Conservation (phyloP, 2,797 vertebrate genomes). For the Rhabdophis nuchalis region DNA sequence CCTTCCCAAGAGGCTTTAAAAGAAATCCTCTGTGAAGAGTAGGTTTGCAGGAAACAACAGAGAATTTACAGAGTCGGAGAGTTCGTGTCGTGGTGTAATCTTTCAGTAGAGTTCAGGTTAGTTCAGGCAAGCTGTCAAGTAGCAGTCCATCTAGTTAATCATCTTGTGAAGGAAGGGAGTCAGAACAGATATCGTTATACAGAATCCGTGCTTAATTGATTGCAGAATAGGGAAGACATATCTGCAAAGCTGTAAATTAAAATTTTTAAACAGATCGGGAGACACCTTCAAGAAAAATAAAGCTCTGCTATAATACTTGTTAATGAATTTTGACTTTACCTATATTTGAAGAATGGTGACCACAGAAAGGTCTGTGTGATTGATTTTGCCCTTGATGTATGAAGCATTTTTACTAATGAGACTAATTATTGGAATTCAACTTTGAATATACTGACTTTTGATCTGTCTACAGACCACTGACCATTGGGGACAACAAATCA, state of each 20-base stretch:
- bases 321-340: conserved; percentile 7
- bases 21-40: no score
- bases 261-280: not conserved
- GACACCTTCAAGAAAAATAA: not conserved
- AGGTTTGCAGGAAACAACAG: no score
- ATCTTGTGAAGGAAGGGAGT: no score
- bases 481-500: not conserved
- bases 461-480: not conserved
- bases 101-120: no score
- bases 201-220: not conserved
- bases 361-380: not conserved
- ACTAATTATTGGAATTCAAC: not conserved
- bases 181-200: not conserved
- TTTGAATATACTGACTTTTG: not conserved
- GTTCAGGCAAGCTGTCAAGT: no score
- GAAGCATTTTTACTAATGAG: not conserved
- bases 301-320: not conserved
- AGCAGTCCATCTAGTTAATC: no score
- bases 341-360: not conserved
- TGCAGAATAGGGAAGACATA: not conserved
- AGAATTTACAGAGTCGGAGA: no score
- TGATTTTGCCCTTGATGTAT: conserved; percentile 14
- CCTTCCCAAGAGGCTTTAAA: no score
- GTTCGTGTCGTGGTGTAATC: no score
- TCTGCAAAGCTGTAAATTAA: not conserved